Evolutionary conservation across 2,888 invertebrate genomes (phyloP), one percentile per base, ranked within the genome.

Genomic region (Willowsia nigromaculata): DNA sequence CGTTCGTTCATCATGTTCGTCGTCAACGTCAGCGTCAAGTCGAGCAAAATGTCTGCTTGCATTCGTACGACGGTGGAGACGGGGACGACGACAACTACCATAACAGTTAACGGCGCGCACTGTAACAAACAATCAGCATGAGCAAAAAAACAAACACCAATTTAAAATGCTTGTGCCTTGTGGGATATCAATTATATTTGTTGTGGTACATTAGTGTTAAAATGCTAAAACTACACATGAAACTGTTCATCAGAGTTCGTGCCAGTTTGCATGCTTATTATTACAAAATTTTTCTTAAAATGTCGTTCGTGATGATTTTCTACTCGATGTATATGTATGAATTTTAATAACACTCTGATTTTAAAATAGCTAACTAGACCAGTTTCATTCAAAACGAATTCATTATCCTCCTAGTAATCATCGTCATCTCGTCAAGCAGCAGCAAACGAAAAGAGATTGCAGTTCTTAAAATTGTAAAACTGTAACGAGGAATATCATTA

Each of bases 91-190:
- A 40, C 78, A 33, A 25, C 33, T 56, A n/a, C 56, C 56, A 37
- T 76, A 47, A 76, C 9, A 22, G 65, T 27, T 65, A 65, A 65
- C 33, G 30, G 76, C 9, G 76, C 9, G 7, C 1, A 27, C n/a
- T 43, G 47, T 22, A 30, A 76, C 74, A 74, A 76, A 30, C 13
- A 78, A 65, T 65, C 65, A 65, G 65, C 65, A 65, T 65, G 65
- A 37, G n/a, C 18, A 56, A 18, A 62, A 18, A 62, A 27, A 62
- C 62, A 50, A 40, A 43, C 50, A 76, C 33, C 53, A 78, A 56
- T 56, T 78, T 53, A 33, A 78, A 56, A 78, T 30, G 53, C 78
- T 78, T 78, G 78, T 56, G 78, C 56, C 56, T 78, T 56, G 78
- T 56, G 76, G 47, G 76, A 65, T 65, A 30, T 65, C 65, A 65